These are phyloP conservation scores for Amorpha juglandis DNA, from an alignment of 2,888 invertebrate species.

Conservation along the genomic window DNA sequence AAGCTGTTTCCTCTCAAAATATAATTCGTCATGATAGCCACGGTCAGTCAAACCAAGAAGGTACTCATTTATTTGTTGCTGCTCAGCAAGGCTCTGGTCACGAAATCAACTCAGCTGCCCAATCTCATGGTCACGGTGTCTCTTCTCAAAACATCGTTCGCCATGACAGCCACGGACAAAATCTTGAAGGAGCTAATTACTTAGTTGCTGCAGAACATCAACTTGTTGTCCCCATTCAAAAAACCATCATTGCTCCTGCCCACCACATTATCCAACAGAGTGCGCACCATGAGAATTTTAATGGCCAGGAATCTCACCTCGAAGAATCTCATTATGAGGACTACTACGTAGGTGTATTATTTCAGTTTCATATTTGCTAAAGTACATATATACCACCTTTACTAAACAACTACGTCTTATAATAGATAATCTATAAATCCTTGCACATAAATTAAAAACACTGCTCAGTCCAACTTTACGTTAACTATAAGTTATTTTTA, in stretches of 20 bases:
- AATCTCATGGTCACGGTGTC: conserved; percentile 3
- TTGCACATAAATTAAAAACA: too few relatives aligned
- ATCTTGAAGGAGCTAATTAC: neutral
- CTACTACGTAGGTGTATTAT: conserved; percentile 55
- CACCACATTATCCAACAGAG: conserved; percentile 32
- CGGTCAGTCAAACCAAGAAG: neutral
- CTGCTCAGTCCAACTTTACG: too few relatives aligned
- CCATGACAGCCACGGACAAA: neutral
- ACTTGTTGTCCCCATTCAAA: conserved; percentile 48
- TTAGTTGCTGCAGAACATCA: conserved; percentile 32
- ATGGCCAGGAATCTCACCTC: conserved; percentile 39
- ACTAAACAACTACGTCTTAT: too few relatives aligned
- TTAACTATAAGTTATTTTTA: neutral
- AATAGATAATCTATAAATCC: too few relatives aligned
- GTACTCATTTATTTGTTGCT: neutral
- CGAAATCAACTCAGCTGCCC: neutral
- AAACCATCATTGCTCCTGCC: conserved; percentile 38
- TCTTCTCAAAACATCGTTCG: conserved; percentile 7
- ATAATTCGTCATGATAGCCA: neutral
- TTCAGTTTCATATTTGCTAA: neutral
- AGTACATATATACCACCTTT: too few relatives aligned
- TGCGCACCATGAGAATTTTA: conserved; percentile 33
- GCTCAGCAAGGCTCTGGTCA: neutral
- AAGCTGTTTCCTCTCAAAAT: conserved; percentile 9
- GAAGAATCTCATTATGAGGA: conserved; percentile 50